A percentile compares a stretch with the other conserved stretches of the same genome.
Conservation (phyloP, 2,113 vertebrate species). For the Asarcornis scutulata region DNA sequence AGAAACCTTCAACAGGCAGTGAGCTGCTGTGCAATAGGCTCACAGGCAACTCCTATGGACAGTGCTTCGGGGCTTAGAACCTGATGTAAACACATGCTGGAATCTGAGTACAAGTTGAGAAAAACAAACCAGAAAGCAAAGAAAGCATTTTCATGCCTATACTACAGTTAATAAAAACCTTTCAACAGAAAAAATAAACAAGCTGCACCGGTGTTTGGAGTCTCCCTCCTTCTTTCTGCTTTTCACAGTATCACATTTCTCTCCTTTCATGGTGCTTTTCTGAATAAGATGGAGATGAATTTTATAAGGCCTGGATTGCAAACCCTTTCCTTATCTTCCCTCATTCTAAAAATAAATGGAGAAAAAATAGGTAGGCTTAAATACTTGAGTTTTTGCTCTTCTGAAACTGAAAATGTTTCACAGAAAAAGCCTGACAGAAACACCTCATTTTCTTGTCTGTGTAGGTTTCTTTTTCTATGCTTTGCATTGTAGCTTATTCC, state of each 20-base stretch:
- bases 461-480: neutral
- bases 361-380: neutral
- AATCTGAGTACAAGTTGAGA: neutral
- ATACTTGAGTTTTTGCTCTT: neutral
- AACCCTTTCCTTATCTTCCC: neutral
- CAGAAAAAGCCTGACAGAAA: neutral
- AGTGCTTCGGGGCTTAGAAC: neutral
- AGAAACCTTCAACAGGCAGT: neutral
- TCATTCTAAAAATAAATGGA: neutral
- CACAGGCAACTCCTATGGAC: neutral
- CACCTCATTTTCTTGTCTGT: neutral
- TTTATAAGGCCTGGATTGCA: neutral
- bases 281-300: neutral
- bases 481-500: neutral
- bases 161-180: neutral
- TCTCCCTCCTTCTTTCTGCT: neutral
- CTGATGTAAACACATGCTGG: neutral
- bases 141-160: neutral
- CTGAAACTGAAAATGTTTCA: constrained; percentile 1
- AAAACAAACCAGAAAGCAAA: neutral
- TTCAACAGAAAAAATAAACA: neutral
- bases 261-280: neutral
- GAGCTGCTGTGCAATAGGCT: neutral
- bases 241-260: neutral
- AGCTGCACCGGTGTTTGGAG: neutral